phyloP scores from a whole-genome alignment of 2,113 vertebrate genomes.

The Corvus hawaiiensis region DNA sequence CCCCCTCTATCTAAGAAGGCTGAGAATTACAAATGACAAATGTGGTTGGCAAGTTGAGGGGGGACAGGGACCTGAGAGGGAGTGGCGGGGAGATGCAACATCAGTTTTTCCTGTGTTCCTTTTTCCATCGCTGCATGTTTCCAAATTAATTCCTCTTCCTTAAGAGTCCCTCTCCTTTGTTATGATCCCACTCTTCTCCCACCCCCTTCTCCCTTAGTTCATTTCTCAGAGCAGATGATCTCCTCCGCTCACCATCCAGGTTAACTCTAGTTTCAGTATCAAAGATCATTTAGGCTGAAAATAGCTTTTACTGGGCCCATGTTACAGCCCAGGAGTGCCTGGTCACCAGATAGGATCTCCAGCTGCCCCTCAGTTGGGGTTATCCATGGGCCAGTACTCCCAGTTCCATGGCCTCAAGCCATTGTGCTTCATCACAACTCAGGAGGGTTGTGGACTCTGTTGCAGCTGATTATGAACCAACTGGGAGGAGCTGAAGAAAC shows the following conservation, averaged over 20 bases:
- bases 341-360: constrained; percentile 6
- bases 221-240: background rate
- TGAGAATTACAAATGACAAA: constrained; percentile 32
- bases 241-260: background rate
- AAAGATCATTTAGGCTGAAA: constrained; percentile 36
- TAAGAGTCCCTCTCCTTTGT: background rate
- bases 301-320: background rate
- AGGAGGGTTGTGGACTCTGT: background rate
- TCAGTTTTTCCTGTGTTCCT: background rate
- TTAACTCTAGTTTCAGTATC: constrained; percentile 27
- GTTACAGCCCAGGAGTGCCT: background rate
- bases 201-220: background rate
- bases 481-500: background rate
- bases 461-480: background rate
- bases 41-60: background rate
- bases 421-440: background rate
- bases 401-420: background rate
- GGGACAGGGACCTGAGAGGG: background rate
- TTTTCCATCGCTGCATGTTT: background rate
- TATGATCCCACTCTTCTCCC: background rate
- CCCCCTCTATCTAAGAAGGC: constrained; percentile 14
- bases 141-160: background rate
- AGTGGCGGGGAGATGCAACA: background rate
- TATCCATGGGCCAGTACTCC: background rate
- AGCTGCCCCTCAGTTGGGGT: background rate